Conservation (phyloP, 2,113 vertebrate genomes). For the Phoenicopterus ruber region DNA sequence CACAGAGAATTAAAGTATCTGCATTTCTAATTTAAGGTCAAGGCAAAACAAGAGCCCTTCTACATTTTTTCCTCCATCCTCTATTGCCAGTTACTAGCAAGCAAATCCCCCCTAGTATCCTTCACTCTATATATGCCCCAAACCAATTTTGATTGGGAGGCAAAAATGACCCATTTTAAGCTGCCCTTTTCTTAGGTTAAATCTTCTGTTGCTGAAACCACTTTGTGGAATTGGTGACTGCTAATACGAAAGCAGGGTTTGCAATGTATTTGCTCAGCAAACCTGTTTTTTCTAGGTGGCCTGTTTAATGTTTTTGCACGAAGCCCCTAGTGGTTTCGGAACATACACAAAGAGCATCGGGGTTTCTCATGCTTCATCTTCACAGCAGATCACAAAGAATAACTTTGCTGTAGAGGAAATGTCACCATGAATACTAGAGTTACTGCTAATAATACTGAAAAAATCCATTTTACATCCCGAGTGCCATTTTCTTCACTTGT, state of each 20-base stretch:
- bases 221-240: conserved; percentile 43
- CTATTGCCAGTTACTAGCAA: neutral
- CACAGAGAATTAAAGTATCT: neutral
- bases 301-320: conserved; percentile 2
- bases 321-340: neutral
- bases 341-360: neutral
- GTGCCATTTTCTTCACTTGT: neutral
- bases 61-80: neutral
- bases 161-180: neutral
- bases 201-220: neutral
- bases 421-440: neutral
- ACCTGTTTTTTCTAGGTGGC: conserved; percentile 2
- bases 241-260: neutral
- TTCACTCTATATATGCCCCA: neutral
- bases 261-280: conserved; percentile 47
- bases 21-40: neutral
- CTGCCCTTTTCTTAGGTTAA: neutral
- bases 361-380: neutral
- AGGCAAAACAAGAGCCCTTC: neutral
- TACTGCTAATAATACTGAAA: neutral
- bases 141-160: neutral
- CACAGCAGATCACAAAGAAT: neutral
- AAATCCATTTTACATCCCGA: neutral
- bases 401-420: neutral
- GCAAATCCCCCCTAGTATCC: neutral